phyloP scores from a whole-genome alignment of 2,888 invertebrate species.

The Cheilosia impressa region DNA sequence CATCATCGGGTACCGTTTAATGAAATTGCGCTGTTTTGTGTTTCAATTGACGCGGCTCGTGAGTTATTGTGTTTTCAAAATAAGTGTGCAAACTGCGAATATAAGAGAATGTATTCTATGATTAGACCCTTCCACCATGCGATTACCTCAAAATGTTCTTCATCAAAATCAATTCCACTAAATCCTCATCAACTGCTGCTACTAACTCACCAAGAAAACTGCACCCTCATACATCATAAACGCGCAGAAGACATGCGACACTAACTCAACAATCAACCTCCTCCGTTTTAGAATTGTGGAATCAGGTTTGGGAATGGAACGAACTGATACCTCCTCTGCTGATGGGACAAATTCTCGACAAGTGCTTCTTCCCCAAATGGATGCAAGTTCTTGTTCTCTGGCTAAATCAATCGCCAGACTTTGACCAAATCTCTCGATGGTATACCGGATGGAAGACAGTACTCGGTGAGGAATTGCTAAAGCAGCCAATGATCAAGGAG shows the following conservation, averaged over 20 bases:
- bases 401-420: slow-evolving; percentile 95
- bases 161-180: no score
- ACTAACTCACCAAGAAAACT: no score
- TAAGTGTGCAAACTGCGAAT: no score
- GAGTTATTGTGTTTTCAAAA: no score
- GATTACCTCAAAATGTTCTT: no score
- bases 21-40: no score
- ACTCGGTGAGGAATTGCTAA: slow-evolving; percentile 85
- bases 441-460: slow-evolving; percentile 88
- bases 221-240: no score
- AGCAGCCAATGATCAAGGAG: slow-evolving; percentile 86
- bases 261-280: neutral
- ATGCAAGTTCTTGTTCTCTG: slow-evolving; percentile 92
- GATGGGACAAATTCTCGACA: slow-evolving; percentile 92
- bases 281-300: slow-evolving; percentile 90
- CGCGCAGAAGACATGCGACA: neutral
- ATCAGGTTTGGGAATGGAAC: slow-evolving; percentile 97
- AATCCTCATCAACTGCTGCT: no score
- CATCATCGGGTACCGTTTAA: no score
- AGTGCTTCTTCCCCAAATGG: slow-evolving; percentile 97
- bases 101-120: no score
- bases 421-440: slow-evolving; percentile 95
- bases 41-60: no score
- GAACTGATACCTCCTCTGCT: slow-evolving; percentile 91
- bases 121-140: no score